These are phyloP conservation scores for Brachionichthys hirsutus DNA, from an alignment of 2,113 vertebrate species.

Conservation along the genomic window DNA sequence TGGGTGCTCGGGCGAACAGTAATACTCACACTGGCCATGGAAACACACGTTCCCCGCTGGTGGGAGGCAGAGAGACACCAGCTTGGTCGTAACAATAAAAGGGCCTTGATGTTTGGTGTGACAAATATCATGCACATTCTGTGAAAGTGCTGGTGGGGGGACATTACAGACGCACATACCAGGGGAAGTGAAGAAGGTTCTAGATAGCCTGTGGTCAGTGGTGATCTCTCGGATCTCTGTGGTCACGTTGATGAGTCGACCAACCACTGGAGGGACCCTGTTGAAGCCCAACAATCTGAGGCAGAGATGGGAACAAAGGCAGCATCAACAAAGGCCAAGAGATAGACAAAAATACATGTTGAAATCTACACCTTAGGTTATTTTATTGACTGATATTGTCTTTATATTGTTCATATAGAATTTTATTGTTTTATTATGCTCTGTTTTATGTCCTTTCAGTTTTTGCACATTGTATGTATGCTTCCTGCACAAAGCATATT, in stretches of 20 bases:
- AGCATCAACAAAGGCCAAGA: not conserved
- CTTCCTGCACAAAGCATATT: no score
- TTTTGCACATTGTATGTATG: no score
- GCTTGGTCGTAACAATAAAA: not conserved
- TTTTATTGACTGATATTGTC: no score
- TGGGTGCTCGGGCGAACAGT: constrained; percentile 93
- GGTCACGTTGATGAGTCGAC: constrained; percentile 81
- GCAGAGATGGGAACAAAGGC: not conserved
- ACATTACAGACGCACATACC: constrained; percentile 34
- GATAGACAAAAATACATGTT: not conserved
- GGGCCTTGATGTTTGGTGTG: no score
- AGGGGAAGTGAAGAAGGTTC: constrained; percentile 80
- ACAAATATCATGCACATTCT: no score
- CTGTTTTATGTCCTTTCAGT: no score
- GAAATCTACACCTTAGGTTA: no score
- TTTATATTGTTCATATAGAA: no score
- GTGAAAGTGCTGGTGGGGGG: not conserved
- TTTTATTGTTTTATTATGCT: no score
- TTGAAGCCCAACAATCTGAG: constrained; percentile 84
- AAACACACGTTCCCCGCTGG: constrained; percentile 89
- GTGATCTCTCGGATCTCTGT: constrained; percentile 84
- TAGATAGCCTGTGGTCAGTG: constrained; percentile 78
- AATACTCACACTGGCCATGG: constrained; percentile 95
- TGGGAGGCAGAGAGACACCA: constrained; percentile 21
- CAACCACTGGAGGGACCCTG: constrained; percentile 82